Base-by-base conservation (phyloP, 2,888 invertebrate species). In the Ochlodes sylvanus region DNA sequence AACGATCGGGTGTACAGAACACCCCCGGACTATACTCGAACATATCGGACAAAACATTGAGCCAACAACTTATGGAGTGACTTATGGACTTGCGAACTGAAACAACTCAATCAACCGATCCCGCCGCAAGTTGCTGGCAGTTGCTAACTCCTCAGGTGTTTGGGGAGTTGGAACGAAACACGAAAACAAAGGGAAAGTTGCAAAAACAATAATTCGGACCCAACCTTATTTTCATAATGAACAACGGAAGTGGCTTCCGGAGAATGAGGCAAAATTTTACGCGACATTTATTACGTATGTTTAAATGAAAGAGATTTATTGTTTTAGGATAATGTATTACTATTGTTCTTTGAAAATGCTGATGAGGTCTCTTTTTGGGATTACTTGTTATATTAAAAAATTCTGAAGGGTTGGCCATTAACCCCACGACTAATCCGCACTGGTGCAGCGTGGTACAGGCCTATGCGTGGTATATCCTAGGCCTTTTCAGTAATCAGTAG, bases 71-170 rank as follows among this genome's bases (percentile, higher is more conserved):
- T n/a, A 14, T 32, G 4, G 14, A 27, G 17, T 19, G 50, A 61
- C 50, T 52, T 52, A 52, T 34, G n/a, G 38, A 62, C 19, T 52
- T 32, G 44, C 14, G 21, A 62, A 52, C 44, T 32, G 52, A 21
- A 63, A 63, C 63, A 63, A 63, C 63, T 54, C 63, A 63, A 63
- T 63, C 63, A 63, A 63, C 12, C 34, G 21, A 54, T 32, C 27
- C 54, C 41, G 52, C 62, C 17, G 41, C 52, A 63, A 63, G 63
- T 63, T 63, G 0, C 12, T 42, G 50, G 63, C 63, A 38, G 32
- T 57, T 57, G 38, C 41, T 17, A 57, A 57, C 57, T 57, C 41
- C 54, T 10, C 54, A 63, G 63, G 63, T 63, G 63, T 54, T 63
- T 63, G 7, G 50, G 50, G 52, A 41, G 10, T 41, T n/a, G 63